A percentile compares a stretch with the other conserved stretches of the same genome.
These are phyloP conservation scores for Pelochelys cantorii DNA, from an alignment of 2,797 vertebrate species.

Conservation along the genomic window DNA sequence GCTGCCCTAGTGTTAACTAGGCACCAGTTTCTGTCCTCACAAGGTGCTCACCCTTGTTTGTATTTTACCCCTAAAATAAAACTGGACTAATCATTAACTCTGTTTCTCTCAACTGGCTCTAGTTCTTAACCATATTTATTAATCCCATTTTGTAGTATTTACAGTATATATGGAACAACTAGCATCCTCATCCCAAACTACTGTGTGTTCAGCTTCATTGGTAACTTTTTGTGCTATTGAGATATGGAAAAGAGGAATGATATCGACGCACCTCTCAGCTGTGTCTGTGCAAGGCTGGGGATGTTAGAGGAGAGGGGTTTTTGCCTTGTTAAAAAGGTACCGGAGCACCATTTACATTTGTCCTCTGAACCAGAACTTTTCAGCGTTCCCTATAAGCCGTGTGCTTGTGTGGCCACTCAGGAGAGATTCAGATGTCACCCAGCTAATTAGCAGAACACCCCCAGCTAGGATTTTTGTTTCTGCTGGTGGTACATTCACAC, in stretches of 20 bases:
- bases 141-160: constrained; percentile 56
- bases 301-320: no score
- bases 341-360: background rate
- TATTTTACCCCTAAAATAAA: constrained; percentile 61
- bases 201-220: constrained; percentile 43
- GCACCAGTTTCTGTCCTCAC: constrained; percentile 28
- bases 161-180: constrained; percentile 42
- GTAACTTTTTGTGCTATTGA: constrained; percentile 56
- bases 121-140: constrained; percentile 71
- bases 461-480: no score
- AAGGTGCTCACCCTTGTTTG: constrained; percentile 44
- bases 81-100: constrained; percentile 79
- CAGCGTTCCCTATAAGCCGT: no score
- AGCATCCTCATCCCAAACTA: constrained; percentile 27
- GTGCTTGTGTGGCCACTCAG: no score
- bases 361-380: accelerated
- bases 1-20: background rate
- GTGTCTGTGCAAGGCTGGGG: background rate
- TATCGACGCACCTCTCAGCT: background rate
- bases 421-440: no score
- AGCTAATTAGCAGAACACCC: no score
- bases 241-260: background rate
- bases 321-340: background rate
- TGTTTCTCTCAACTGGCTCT: constrained; percentile 55
- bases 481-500: no score